Evolutionary conservation across 2,888 invertebrate genomes (phyloP).

Genomic region (Parapristionchus giblindavisi): DNA sequence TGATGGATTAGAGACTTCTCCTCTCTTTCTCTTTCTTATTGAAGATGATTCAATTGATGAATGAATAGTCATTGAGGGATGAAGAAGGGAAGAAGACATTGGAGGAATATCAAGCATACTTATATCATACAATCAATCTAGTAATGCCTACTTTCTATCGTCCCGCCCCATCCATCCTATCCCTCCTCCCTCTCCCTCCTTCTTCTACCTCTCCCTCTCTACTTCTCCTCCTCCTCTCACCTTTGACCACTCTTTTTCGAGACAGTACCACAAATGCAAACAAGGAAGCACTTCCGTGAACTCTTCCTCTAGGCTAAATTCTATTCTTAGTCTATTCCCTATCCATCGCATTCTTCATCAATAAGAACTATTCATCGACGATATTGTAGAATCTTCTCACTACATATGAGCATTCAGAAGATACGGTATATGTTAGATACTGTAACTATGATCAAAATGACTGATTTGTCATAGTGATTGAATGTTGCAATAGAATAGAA

Average conservation of each 20-base stretch:
- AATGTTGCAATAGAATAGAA: conserved; percentile 6
- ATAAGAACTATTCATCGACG: not conserved
- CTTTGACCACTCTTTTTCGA: conserved; percentile 24
- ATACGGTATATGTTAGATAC: not conserved
- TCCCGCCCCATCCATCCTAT: not conserved
- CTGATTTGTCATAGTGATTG: too few relatives aligned
- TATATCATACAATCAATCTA: not conserved
- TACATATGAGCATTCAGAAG: not conserved
- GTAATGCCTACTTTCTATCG: not conserved
- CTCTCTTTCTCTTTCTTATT: too few relatives aligned
- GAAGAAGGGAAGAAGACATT: too few relatives aligned
- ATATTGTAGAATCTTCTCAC: not conserved
- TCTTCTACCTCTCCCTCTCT: not conserved
- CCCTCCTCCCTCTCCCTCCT: not conserved
- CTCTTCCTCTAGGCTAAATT: not conserved
- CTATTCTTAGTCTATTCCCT: not conserved
- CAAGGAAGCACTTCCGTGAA: conserved; percentile 24
- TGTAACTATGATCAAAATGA: not conserved
- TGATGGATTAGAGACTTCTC: conserved; percentile 63
- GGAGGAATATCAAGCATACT: not conserved
- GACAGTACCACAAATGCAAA: conserved; percentile 1
- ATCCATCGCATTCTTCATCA: not conserved
- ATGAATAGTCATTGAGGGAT: too few relatives aligned
- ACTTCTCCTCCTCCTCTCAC: conserved; percentile 6
- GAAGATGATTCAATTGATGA: too few relatives aligned